These are phyloP conservation scores for Acyrthosiphon pisum DNA, from an alignment of 1,140 invertebrate species.

Conservation along the genomic window DNA sequence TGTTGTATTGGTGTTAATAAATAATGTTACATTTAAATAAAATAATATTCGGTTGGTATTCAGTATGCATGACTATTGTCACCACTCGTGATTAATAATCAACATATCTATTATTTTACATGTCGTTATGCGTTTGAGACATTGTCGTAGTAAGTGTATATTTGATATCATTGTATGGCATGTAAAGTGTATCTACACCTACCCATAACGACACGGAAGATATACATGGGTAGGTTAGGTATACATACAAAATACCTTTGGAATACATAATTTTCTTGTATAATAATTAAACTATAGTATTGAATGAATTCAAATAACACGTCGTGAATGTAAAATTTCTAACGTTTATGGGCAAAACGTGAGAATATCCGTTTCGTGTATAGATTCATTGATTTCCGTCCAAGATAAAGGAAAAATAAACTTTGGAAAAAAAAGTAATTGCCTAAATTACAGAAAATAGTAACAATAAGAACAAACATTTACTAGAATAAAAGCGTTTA, in stretches of 20 bases:
- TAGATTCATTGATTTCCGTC: conserved; percentile 3
- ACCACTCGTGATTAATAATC: not conserved
- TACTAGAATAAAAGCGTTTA: not conserved
- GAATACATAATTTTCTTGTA: conserved; percentile 27
- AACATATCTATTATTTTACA: not conserved
- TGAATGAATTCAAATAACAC: conserved; percentile 32
- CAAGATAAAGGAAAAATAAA: not conserved
- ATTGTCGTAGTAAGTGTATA: not conserved
- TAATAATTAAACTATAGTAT: not conserved
- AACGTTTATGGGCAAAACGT: not conserved
- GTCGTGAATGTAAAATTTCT: conserved; percentile 17
- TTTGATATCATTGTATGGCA: not conserved
- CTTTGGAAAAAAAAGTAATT: not conserved
- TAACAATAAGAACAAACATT: not conserved
- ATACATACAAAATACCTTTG: not conserved
- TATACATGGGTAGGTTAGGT: not conserved
- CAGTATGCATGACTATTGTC: not conserved
- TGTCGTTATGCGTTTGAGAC: not conserved
- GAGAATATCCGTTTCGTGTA: conserved; percentile 27
- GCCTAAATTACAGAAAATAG: not conserved
- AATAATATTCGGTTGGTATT: not conserved
- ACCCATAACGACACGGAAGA: not conserved
- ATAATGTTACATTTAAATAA: not conserved
- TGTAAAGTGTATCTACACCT: not conserved
- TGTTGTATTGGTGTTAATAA: not conserved